Conservation (phyloP, 2,113 vertebrate genomes). For the Columba livia region DNA sequence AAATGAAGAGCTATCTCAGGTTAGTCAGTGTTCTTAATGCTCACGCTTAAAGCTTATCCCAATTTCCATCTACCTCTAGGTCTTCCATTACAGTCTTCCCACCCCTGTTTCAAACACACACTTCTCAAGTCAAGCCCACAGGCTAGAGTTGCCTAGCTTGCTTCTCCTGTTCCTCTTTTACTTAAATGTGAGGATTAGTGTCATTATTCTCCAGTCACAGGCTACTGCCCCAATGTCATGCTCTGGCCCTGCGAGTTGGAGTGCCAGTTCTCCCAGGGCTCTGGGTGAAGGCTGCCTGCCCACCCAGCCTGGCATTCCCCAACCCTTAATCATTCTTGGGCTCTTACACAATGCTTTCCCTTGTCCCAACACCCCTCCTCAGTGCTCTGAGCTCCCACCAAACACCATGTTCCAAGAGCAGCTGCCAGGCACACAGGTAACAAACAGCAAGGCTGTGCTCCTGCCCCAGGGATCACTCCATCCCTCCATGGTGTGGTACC, state of each 20-base stretch:
- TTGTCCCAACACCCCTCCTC: not conserved
- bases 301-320: not conserved
- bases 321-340: not conserved
- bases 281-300: not conserved
- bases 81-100: not conserved
- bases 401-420: not conserved
- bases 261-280: not conserved
- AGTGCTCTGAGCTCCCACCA: not conserved
- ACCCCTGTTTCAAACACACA: not conserved
- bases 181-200: not conserved
- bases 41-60: not conserved
- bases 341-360: not conserved
- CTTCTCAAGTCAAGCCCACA: not conserved
- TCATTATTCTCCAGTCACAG: not conserved
- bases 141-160: not conserved
- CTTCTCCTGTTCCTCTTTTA: not conserved
- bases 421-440: not conserved
- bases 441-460: not conserved
- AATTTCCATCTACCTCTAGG: not conserved
- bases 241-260: not conserved
- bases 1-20: not conserved
- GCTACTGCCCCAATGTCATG: not conserved
- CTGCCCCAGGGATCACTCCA: too few relatives aligned
- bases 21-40: not conserved
- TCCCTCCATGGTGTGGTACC: not conserved